Conservation (phyloP, 2,888 invertebrate genomes). For the Tryphoninae sp. region DNA sequence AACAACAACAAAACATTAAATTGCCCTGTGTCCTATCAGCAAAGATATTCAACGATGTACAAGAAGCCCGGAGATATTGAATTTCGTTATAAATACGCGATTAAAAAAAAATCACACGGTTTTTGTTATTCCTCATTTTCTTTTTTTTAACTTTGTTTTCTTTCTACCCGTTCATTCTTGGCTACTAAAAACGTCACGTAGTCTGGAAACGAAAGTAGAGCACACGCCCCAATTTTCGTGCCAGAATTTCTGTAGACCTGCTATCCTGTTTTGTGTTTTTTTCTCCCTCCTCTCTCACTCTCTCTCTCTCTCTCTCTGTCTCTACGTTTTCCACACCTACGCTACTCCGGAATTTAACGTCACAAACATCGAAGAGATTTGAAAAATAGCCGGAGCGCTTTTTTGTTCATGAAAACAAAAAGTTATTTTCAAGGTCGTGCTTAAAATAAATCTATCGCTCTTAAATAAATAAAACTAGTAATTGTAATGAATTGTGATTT, state of each 20-base stretch:
- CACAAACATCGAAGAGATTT: constrained; percentile 43
- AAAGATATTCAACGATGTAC: neutral
- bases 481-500: too few relatives aligned
- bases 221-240: constrained; percentile 56
- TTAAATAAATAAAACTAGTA: too few relatives aligned
- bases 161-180: constrained; percentile 6
- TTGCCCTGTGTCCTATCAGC: neutral
- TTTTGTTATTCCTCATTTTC: constrained; percentile 1
- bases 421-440: neutral
- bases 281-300: neutral
- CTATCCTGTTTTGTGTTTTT: constrained; percentile 32
- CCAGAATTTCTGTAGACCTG: constrained; percentile 54
- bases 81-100: constrained; percentile 36
- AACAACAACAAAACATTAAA: neutral
- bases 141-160: constrained; percentile 30
- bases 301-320: neutral
- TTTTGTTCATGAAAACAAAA: neutral
- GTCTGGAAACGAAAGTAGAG: constrained; percentile 53
- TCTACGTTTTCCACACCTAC: constrained; percentile 34
- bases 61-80: neutral
- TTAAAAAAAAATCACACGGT: constrained; percentile 24
- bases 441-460: too few relatives aligned
- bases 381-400: neutral
- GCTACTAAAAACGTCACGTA: constrained; percentile 49
- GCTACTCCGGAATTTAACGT: constrained; percentile 46